Percentiles rank a stretch among this genome's conserved stretches.
Evolutionary conservation across 2,113 vertebrate species (phyloP).

Genomic region (Entomyzon cyanotis): DNA sequence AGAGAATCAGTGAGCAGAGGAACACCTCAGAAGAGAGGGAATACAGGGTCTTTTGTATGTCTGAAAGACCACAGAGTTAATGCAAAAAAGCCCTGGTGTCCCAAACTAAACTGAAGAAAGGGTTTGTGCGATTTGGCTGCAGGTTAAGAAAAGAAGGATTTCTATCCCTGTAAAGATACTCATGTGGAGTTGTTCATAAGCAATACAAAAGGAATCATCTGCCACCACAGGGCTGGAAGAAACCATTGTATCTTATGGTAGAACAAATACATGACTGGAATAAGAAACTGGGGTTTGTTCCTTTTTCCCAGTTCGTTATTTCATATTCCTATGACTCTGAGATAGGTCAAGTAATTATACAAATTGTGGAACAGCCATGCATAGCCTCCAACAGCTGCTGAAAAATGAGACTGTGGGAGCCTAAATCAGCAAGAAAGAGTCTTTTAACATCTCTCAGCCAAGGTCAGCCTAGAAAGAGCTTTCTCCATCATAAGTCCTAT

Average conservation of each 20-base stretch:
- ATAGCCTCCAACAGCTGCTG: background rate
- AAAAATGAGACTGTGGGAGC: background rate
- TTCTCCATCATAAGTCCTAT: background rate
- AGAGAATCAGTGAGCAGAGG: background rate
- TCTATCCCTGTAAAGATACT: background rate
- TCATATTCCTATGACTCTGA: background rate
- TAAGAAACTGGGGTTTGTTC: background rate
- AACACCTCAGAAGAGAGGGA: background rate
- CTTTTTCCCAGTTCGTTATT: background rate
- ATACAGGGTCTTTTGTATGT: background rate
- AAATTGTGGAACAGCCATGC: background rate
- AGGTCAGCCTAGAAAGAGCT: background rate
- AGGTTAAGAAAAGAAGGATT: background rate
- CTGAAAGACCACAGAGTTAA: background rate
- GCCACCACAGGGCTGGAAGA: background rate
- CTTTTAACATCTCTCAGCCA: background rate
- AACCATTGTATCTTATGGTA: background rate
- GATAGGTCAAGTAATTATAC: background rate
- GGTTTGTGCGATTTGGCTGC: background rate
- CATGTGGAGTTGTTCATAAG: background rate
- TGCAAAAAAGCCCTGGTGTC: background rate
- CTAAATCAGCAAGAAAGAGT: background rate
- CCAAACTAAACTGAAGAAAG: background rate
- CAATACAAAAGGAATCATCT: background rate
- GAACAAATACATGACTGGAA: background rate